Evolutionary conservation across 1,140 invertebrate species (phyloP), one percentile per base, ranked within the genome.

Genomic region (Lerema accius): DNA sequence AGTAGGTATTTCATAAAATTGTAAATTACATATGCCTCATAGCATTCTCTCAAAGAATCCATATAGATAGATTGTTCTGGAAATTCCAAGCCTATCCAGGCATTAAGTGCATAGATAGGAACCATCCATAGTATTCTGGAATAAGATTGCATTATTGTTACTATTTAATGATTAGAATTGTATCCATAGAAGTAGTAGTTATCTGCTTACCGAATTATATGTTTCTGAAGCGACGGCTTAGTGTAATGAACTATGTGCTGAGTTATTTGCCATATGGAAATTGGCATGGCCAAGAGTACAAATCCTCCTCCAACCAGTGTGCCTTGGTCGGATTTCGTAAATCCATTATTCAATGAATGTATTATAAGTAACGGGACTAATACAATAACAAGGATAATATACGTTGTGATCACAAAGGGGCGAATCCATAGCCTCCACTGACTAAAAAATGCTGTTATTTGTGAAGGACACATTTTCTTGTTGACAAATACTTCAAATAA

Each of bases 11-110:
- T 96, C 97, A 99, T 98, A 81, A 99, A 99, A 91, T 98, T 99
- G 82, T 99, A 99, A 76, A 99, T 99, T 0, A 98, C 98, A 93
- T 98, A 99, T 7, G 95, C 96, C 91, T 99, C 98, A 82, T 99
- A 99, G 84, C 97, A 99, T 92, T 99, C 98, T 87, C 98, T 92
- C 17, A 97, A 84, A 71, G 96, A 97, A 82, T 99, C 97, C 76
- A 98, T 93, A 81, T 98, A 99, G 62, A 99, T 97, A 13, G 96
- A 96, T 66, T 95, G 94, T 71, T 94, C 92, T 13, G 97, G 96
- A 90, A 96, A 96, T 17, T 95, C 91, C 40, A 97, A 84, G 40
- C 96, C 96, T 65, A 97, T 91, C 96, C 96, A 97, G 67, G 97
- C 97, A 94, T 98, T 98, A 7, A 97, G 84, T 28, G 97, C 96